Evolutionary conservation across 2,888 invertebrate genomes (phyloP), one percentile per base, ranked within the genome.

Genomic region (Brenthis hecate): DNA sequence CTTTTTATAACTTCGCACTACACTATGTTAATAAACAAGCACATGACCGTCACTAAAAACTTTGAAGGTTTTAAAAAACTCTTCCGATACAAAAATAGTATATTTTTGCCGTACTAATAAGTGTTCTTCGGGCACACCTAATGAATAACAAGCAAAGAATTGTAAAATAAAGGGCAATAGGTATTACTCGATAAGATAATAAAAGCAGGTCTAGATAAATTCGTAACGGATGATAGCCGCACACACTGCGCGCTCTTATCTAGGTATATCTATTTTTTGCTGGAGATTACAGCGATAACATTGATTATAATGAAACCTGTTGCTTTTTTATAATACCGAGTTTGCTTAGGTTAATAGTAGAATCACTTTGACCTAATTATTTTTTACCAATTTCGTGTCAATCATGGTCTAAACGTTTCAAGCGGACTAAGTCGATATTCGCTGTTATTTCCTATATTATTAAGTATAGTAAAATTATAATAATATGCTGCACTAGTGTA

Each of bases 181-280:
- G 36, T 83, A 80, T 73, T 76, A 79, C 80, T 69, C 74, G 92
- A 92, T 92, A 91, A 92, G 92, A 92, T 92, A 92, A 86, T 86
- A 81, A 88, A 89, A 91, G 81, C 90, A 89, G 92, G 92, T 91
- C 92, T 92, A 92, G 92, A 92, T 92, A 92, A 91, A 90, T 88
- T 90, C 78, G 84, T 85, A 84, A 79, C 85, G 77, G 82, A 84
- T 83, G 89, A 87, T 87, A 87, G 81, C 81, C 81, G 76, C 80
- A 43, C 8, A 43, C 11, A 78, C 78, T 77, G 73, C 69, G 74
- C 71, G 73, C 63, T 75, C 75, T 80, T 84, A 84, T 82, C 83
- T 73, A 71, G 70, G 74, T 85, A 86, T 88, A 79, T 79, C 77
- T 76, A 73, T 76, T 87, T 88, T 88, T 89, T 77, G 82, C 83